phyloP scores from a whole-genome alignment of 1,140 invertebrate genomes.

The Thereuonema tuberculata region DNA sequence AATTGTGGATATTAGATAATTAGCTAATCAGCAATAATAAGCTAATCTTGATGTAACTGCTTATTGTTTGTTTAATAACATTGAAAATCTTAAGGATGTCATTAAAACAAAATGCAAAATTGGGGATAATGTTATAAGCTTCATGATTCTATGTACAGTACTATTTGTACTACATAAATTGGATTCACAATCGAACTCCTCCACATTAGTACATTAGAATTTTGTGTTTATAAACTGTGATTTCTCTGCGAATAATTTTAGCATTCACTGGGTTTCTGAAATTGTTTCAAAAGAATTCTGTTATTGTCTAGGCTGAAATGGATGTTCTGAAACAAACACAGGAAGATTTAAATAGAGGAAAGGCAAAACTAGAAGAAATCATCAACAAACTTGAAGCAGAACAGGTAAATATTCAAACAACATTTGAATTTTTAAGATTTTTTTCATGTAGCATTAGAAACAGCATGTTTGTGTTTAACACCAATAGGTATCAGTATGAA shows the following conservation, averaged over 20 bases:
- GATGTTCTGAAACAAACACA: constrained; percentile 78
- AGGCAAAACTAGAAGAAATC: constrained; percentile 65
- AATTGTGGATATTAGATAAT: too few species aligned
- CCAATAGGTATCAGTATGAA: too few species aligned
- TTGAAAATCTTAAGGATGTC: too few species aligned
- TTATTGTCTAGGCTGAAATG: constrained; percentile 57
- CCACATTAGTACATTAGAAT: neutral
- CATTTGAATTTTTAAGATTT: too few species aligned
- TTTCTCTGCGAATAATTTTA: neutral
- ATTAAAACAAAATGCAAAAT: too few species aligned
- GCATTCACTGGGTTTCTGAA: neutral
- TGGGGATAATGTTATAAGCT: neutral
- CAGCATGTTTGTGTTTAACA: too few species aligned
- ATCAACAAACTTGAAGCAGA: constrained; percentile 69
- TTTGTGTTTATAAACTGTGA: too few species aligned
- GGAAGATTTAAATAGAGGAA: constrained; percentile 73
- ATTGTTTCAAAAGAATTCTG: neutral
- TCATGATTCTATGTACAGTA: neutral
- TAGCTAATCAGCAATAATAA: too few species aligned
- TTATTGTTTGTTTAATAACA: too few species aligned
- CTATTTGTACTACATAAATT: neutral
- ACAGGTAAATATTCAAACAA: too few species aligned
- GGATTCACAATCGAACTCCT: neutral
- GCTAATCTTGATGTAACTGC: too few species aligned
- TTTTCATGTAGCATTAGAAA: neutral